phyloP scores from a whole-genome alignment of 2,888 invertebrate species.

The Sesia apiformis region DNA sequence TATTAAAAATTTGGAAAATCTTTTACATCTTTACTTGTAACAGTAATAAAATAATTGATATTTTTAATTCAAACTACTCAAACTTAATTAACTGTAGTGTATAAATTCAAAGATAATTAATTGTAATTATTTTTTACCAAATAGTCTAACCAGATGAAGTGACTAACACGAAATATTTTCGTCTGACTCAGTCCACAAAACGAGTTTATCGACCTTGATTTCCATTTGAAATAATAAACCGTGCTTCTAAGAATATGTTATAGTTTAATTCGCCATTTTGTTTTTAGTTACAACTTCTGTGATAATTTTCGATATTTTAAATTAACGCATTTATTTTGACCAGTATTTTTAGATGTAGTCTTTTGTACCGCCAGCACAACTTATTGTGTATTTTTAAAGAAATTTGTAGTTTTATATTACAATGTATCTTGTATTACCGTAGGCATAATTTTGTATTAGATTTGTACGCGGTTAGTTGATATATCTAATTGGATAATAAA shows the following conservation, averaged over 20 bases:
- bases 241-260: constrained; percentile 31
- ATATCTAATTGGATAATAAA: neutral
- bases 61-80: neutral
- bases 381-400: constrained; percentile 1
- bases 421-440: constrained; percentile 9
- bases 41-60: neutral
- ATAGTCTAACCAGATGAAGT: neutral
- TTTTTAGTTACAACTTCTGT: constrained; percentile 29
- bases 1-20: no score
- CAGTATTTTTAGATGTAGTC: constrained; percentile 41
- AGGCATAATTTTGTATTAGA: constrained; percentile 6
- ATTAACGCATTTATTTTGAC: constrained; percentile 22
- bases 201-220: constrained; percentile 41
- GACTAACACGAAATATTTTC: neutral
- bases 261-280: neutral
- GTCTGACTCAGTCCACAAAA: constrained; percentile 11
- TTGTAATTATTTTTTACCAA: no score
- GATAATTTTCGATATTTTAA: constrained; percentile 34
- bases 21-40: no score
- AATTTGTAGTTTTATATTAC: constrained; percentile 31
- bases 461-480: constrained; percentile 33
- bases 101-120: no score
- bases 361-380: constrained; percentile 32
- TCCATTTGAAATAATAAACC: constrained; percentile 6
- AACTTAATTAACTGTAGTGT: no score